A percentile compares a stretch with the other conserved stretches of the same genome.
Evolutionary conservation across 2,888 invertebrate genomes (phyloP).

Genomic region (Schizaphis graminum): DNA sequence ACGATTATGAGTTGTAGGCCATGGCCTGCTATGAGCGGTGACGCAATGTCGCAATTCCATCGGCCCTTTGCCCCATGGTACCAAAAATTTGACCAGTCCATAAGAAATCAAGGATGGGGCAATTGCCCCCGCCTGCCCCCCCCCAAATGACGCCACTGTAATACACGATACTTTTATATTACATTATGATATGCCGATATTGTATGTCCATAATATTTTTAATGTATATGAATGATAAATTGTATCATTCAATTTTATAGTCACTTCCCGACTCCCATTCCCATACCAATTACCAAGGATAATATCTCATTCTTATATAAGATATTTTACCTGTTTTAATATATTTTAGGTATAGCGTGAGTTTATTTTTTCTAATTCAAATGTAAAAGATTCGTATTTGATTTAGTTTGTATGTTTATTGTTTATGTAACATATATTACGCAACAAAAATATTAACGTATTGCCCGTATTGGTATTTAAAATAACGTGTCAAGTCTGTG

Average conservation of each 20-base stretch:
- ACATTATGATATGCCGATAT: not conserved
- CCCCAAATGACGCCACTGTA: no score
- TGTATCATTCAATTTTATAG: no score
- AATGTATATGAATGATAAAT: not conserved
- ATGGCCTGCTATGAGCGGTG: no score
- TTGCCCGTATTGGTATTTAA: no score
- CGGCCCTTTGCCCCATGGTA: no score
- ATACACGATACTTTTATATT: not conserved
- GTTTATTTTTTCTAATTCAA: not conserved
- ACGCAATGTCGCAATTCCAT: no score
- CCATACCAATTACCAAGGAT: not conserved
- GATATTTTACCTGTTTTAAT: not conserved
- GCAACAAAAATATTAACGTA: not conserved
- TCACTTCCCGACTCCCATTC: not conserved
- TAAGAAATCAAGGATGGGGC: no score
- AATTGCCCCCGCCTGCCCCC: no score
- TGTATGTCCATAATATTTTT: not conserved
- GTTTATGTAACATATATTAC: not conserved
- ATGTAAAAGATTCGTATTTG: not conserved
- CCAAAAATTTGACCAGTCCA: no score
- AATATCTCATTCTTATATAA: not conserved
- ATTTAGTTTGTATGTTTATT: not conserved
- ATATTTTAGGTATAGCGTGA: not conserved
- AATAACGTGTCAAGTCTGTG: no score
- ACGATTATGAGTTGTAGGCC: no score